Base-by-base conservation (phyloP, 2,113 vertebrate species). In the Pithys albifrons region DNA sequence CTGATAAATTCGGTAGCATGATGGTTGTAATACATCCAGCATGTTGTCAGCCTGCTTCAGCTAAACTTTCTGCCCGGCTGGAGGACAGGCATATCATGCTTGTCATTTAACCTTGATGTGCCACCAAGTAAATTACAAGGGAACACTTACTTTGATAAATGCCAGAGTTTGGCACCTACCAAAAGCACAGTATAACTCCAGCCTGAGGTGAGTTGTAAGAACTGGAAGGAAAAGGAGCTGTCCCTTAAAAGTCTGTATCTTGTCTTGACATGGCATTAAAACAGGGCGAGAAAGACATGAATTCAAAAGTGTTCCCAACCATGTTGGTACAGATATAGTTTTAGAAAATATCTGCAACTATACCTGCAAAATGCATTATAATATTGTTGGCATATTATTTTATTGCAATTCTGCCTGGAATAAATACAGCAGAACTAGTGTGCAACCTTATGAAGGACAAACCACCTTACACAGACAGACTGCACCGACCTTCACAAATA, bases 381-480 rank as follows among this genome's bases (percentile, higher is more conserved):
- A 35, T 79, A 65, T n/a, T 69, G 12, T 69, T 69, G 22, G 16
- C 57, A 23, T 65, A 25, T 11, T 12, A 35, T 41, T 66, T 88
- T 65, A 49, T 46, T 84, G 31, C 29, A 62, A 19, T 66, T 76
- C 41, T 70, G 22, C 31, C 41, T 80, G 51, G 51, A 86, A 86
- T 45, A 70, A 35, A 35, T 51, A 55, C 24, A 79, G 20, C 31
- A 61, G 62, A 54, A 75, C 46, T 57, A 69, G 14, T 33, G 12
- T 54, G 49, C 7, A 24, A 49, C 6, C 2, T 51, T 41, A 58
- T 6, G 37, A 84, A 86, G 84, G 24, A 66, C 6, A 77, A 57
- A 86, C 37, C 0, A 1, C 2, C 8, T 83, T 46, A n/a, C 0
- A 1, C 45, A 16, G 7, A 19, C 20, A 35, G 35, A 22, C 54